phyloP scores from a whole-genome alignment of 64 coral and sea anemone genomes.

The Actinia equina region DNA sequence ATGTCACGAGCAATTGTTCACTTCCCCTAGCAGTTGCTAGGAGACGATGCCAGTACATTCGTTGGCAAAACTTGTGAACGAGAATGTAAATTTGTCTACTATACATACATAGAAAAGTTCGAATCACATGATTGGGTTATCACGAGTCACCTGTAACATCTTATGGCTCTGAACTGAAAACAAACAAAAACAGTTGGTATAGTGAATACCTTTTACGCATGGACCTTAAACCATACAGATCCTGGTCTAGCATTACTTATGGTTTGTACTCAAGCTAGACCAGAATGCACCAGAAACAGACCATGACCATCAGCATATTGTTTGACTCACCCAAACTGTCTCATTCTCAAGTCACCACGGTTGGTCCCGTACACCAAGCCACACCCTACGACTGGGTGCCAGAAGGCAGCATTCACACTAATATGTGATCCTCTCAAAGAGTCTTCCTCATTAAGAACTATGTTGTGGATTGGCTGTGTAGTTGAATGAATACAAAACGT shows the following conservation, averaged over 20 bases:
- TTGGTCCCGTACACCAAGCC: constrained; percentile 88
- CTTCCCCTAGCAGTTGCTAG: neutral
- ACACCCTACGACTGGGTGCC: constrained; percentile 85
- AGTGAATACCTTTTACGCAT: neutral
- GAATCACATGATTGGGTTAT: neutral
- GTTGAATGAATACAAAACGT: neutral
- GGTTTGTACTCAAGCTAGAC: too few relatives aligned
- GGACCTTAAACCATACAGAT: neutral
- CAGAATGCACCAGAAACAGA: too few relatives aligned
- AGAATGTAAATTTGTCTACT: neutral
- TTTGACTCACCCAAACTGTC: neutral
- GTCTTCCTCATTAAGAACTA: constrained; percentile 44
- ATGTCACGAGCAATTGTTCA: neutral
- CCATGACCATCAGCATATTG: neutral
- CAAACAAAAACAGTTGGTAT: neutral
- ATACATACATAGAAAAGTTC: neutral
- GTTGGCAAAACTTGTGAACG: neutral
- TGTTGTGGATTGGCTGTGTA: constrained; percentile 50
- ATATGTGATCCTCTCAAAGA: constrained; percentile 28
- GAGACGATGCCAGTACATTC: neutral
- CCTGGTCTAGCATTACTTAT: too few relatives aligned
- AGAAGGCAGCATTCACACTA: constrained; percentile 91
- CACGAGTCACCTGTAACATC: neutral
- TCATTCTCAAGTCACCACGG: constrained; percentile 60
- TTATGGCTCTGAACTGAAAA: neutral